Evolutionary conservation across 2,797 vertebrate genomes (phyloP).

Genomic region (Perdix hodgsoniae): DNA sequence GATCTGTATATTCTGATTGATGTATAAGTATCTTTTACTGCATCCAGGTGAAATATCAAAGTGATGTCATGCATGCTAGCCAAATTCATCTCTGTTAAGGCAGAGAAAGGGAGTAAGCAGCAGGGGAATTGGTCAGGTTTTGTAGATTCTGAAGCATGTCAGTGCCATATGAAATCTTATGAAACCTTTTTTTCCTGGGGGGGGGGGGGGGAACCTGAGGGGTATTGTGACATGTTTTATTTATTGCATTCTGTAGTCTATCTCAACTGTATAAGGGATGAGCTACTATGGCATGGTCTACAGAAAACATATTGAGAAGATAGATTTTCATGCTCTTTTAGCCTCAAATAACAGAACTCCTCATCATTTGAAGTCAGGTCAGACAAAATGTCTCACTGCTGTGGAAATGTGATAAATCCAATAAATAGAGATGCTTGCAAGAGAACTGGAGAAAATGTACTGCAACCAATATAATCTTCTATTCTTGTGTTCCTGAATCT

Average conservation of each 20-base stretch:
- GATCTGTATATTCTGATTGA: not conserved
- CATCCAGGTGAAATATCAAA: not conserved
- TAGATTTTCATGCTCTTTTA: not conserved
- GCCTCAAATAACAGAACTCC: not conserved
- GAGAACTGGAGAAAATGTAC: not conserved
- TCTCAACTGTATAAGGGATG: not conserved
- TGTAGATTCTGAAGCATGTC: not conserved
- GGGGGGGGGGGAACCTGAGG: too few relatives aligned
- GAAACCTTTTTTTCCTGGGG: not conserved
- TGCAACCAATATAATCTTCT: not conserved
- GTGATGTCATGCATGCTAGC: not conserved
- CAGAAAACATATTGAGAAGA: not conserved
- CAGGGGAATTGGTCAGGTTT: not conserved
- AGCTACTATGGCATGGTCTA: not conserved
- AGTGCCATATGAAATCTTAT: not conserved
- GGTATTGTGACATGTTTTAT: fast-evolving
- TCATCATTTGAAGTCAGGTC: not conserved
- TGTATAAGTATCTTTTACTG: not conserved
- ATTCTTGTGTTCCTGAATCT: not conserved
- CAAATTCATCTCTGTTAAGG: not conserved
- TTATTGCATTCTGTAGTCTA: not conserved
- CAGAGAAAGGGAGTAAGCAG: not conserved
- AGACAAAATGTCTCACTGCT: not conserved
- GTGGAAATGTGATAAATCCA: not conserved
- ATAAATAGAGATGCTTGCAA: not conserved